Evolutionary conservation across 2,797 vertebrate species (phyloP).

Genomic region (Anguilla megastoma): DNA sequence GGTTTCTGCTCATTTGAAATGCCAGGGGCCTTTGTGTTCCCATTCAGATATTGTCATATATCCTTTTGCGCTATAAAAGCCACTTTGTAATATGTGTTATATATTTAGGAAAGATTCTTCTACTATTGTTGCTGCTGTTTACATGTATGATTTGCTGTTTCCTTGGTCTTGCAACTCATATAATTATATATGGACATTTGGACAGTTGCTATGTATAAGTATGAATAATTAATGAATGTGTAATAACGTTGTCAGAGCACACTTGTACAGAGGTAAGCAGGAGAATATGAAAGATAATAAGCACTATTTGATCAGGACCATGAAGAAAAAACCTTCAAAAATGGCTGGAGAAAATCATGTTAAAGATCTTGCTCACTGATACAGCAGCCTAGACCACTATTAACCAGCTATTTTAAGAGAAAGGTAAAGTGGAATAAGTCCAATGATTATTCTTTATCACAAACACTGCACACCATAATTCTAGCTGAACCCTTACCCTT

Average conservation of each 20-base stretch:
- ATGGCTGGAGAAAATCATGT: not conserved
- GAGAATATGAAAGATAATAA: not conserved
- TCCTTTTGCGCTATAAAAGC: no score
- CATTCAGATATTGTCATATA: no score
- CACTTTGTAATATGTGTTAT: no score
- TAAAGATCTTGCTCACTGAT: not conserved
- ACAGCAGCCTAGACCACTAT: not conserved
- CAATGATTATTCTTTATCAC: not conserved
- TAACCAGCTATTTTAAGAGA: not conserved
- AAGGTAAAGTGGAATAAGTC: not conserved
- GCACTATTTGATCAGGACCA: not conserved
- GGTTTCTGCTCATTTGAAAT: no score
- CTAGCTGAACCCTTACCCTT: not conserved
- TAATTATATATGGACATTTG: not conserved
- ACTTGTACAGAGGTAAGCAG: not conserved
- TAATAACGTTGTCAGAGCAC: not conserved
- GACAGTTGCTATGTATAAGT: not conserved
- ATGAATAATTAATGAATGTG: not conserved
- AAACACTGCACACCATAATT: not conserved
- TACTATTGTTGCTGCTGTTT: no score
- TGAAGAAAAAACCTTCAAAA: constrained; percentile 30
- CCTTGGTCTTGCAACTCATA: not conserved
- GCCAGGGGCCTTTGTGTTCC: no score
- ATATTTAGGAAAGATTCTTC: no score
- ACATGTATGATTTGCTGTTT: not conserved